These are phyloP conservation scores for Sesia apiformis DNA, from an alignment of 2,888 invertebrate species.

Conservation along the genomic window DNA sequence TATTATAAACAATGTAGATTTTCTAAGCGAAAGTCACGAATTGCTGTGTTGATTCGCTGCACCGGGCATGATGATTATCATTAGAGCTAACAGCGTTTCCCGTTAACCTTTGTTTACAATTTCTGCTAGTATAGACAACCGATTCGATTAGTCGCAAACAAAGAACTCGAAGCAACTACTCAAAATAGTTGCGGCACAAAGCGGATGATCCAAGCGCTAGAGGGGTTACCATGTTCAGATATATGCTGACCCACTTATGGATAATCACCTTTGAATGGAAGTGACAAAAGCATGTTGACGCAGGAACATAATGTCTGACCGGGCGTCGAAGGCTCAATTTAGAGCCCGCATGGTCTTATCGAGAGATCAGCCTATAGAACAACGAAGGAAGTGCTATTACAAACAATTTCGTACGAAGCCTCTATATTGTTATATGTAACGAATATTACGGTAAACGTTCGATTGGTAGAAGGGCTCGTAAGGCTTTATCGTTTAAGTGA, in stretches of 20 bases:
- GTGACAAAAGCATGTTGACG: constrained; percentile 63
- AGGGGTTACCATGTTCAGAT: constrained; percentile 40
- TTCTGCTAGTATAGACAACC: constrained; percentile 6
- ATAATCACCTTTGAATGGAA: constrained; percentile 57
- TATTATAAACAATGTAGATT: neutral
- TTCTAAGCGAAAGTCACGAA: constrained; percentile 5
- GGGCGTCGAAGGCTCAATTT: constrained; percentile 50
- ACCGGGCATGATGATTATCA: constrained; percentile 1
- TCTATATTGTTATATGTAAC: constrained; percentile 17
- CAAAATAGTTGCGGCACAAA: constrained; percentile 37
- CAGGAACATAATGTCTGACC: constrained; percentile 56
- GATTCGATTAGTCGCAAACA: constrained; percentile 11
- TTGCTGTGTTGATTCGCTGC: constrained; percentile 5
- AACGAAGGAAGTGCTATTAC: constrained; percentile 17
- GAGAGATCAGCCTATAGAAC: constrained; percentile 27
- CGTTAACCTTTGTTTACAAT: constrained; percentile 4
- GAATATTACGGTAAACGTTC: constrained; percentile 27
- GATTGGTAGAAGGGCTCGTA: constrained; percentile 27
- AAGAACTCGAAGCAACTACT: constrained; percentile 19
- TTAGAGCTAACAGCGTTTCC: constrained; percentile 2
- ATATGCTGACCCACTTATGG: constrained; percentile 61
- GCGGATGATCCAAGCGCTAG: constrained; percentile 26
- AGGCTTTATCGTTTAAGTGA: constrained; percentile 7
- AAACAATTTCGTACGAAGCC: neutral
- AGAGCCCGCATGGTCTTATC: constrained; percentile 56